A percentile compares a stretch with the other conserved stretches of the same genome.
These are phyloP conservation scores for Zeugodacus cucurbitae DNA, from an alignment of 1,140 invertebrate species.

Conservation along the genomic window DNA sequence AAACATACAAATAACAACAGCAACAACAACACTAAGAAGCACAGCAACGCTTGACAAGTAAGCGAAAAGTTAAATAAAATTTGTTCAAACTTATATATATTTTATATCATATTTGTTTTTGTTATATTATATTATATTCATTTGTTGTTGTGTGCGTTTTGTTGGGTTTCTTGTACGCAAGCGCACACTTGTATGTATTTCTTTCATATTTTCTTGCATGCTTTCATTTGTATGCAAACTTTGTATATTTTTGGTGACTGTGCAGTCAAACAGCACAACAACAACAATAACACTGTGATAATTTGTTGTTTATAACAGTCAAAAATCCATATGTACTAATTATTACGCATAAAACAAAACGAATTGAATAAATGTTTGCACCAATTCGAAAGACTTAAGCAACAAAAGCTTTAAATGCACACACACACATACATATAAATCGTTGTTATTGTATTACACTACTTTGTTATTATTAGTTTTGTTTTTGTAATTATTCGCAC, in stretches of 20 bases:
- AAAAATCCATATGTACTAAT: not conserved
- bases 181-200: not conserved
- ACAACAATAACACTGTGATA: not conserved
- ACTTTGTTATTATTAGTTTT: not conserved
- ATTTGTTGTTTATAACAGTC: not conserved
- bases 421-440: not conserved
- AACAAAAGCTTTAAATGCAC: not conserved
- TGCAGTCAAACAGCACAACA: not conserved
- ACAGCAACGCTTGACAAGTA: not conserved
- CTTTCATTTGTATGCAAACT: not conserved
- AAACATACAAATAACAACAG: not conserved
- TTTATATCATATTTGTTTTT: not conserved
- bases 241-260: not conserved
- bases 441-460: not conserved
- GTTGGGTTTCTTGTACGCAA: not conserved
- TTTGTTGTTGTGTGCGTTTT: not conserved
- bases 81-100: not conserved
- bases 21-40: not conserved
- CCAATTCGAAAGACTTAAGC: not conserved
- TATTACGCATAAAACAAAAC: not conserved
- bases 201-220: not conserved
- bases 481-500: slow-evolving; percentile 3
- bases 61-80: not conserved
- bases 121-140: not conserved
- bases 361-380: not conserved